These are phyloP conservation scores for Trochalopteron elliotii DNA, from an alignment of 2,113 vertebrate species.

Conservation along the genomic window DNA sequence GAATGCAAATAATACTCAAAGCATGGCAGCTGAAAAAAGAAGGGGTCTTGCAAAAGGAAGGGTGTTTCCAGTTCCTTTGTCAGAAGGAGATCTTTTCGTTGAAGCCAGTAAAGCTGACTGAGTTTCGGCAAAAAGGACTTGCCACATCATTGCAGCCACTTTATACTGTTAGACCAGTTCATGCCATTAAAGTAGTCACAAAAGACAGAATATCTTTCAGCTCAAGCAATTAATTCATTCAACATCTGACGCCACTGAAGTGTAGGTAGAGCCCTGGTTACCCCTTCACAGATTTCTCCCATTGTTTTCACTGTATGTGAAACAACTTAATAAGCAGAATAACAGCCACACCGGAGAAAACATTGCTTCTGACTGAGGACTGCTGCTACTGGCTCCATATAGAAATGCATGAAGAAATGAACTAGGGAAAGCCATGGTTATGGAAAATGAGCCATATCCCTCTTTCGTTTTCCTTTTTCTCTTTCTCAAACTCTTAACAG, in stretches of 20 bases:
- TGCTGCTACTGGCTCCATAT: background rate
- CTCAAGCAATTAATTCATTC: background rate
- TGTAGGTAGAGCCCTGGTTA: background rate
- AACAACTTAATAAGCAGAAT: background rate
- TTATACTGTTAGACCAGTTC: background rate
- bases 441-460: background rate
- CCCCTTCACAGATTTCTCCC: background rate
- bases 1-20: background rate
- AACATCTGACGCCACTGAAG: background rate
- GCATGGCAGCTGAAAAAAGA: background rate
- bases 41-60: background rate
- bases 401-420: background rate
- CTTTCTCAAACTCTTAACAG: background rate
- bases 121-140: background rate
- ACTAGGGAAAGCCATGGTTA: background rate
- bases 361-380: background rate
- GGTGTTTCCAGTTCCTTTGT: background rate
- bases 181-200: background rate
- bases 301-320: background rate
- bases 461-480: background rate
- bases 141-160: background rate
- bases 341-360: background rate
- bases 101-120: background rate
- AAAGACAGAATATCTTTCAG: background rate
- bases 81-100: background rate